Percentiles rank a stretch among this genome's conserved stretches.
These are phyloP conservation scores for Brachycybe producta DNA, from an alignment of 2,888 invertebrate species.

Conservation along the genomic window DNA sequence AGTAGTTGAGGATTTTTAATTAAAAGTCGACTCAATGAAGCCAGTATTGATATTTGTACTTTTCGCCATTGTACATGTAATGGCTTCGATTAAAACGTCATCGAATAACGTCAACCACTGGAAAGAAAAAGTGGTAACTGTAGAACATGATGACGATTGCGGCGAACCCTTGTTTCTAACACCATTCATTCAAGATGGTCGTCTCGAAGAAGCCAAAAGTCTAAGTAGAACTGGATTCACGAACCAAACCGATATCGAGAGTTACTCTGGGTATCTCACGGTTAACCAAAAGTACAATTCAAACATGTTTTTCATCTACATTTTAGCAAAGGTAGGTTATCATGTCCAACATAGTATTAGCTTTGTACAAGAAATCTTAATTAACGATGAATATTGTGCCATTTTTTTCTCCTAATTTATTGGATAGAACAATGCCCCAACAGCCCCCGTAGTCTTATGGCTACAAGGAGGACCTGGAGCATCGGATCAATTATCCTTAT, in stretches of 20 bases:
- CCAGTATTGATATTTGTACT: too few relatives aligned
- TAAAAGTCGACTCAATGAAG: too few relatives aligned
- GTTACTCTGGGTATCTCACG: conserved; percentile 68
- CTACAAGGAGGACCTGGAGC: conserved; percentile 36
- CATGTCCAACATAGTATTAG: background rate
- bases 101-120: too few relatives aligned
- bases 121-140: too few relatives aligned
- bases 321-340: conserved; percentile 51
- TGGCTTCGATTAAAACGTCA: conserved; percentile 18
- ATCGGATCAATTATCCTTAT: conserved; percentile 33
- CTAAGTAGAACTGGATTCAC: conserved; percentile 23
- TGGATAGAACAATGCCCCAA: conserved; percentile 11
- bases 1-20: too few relatives aligned
- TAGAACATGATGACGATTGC: conserved; percentile 36
- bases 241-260: conserved; percentile 50
- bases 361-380: background rate
- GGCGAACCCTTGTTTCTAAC: conserved; percentile 61
- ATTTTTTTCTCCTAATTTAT: background rate
- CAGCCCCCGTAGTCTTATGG: conserved; percentile 34
- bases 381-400: background rate
- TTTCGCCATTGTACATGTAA: conserved; percentile 47
- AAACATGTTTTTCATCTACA: conserved; percentile 86
- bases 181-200: conserved; percentile 54
- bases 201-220: conserved; percentile 38
- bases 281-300: conserved; percentile 63